These are phyloP conservation scores for Caenorhabditis afra DNA, from an alignment of 2,888 invertebrate species.

Conservation along the genomic window DNA sequence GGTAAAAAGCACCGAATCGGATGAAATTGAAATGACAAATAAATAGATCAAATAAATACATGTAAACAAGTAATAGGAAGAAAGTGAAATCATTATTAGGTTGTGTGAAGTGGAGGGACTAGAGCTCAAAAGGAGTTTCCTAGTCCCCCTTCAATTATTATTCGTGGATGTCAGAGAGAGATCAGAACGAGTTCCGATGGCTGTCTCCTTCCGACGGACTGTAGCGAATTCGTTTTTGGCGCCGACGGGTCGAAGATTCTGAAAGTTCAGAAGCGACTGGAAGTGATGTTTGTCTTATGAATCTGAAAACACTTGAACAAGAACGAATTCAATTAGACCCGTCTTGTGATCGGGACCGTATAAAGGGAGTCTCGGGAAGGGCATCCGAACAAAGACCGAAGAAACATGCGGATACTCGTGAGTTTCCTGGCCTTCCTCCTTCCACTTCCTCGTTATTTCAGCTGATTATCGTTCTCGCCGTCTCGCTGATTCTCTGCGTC, in stretches of 20 bases:
- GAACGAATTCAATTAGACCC: neutral
- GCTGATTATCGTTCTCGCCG: neutral
- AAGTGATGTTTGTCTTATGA: conserved; percentile 15
- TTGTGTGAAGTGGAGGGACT: neutral
- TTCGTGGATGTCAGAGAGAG: too few relatives aligned
- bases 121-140: too few relatives aligned
- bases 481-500: too few relatives aligned
- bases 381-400: neutral
- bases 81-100: neutral
- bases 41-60: conserved; percentile 8
- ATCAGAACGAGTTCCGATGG: too few relatives aligned
- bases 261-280: conserved; percentile 5
- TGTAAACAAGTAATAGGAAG: neutral
- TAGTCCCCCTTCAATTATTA: neutral
- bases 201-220: conserved; percentile 17
- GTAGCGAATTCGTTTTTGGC: conserved; percentile 37
- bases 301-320: conserved; percentile 8
- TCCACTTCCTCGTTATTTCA: neutral
- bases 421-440: neutral
- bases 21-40: conserved; percentile 1
- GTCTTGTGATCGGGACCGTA: conserved; percentile 35
- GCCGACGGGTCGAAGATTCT: conserved; percentile 33
- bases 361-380: conserved; percentile 15
- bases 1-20: neutral
- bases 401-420: conserved; percentile 10